Percentiles rank a stretch among this genome's conserved stretches.
These are phyloP conservation scores for Podabrus alpinus DNA, from an alignment of 2,888 invertebrate species.

Conservation along the genomic window DNA sequence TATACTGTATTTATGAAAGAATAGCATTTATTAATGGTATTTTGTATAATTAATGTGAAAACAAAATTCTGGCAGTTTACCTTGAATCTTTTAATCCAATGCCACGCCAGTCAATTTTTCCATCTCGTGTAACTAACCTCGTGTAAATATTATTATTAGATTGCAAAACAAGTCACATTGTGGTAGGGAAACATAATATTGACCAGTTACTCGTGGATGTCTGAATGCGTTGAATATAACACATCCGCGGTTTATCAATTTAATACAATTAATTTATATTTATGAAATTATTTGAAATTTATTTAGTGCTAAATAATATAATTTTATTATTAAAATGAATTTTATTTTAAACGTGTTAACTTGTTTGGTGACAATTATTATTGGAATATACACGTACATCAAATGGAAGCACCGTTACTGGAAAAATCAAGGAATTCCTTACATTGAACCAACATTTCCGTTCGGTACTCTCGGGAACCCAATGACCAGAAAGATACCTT, in stretches of 20 bases:
- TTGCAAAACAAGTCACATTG: background rate
- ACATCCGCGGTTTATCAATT: background rate
- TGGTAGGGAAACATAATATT: background rate
- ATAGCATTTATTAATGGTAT: no score
- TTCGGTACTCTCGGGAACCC: background rate
- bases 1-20: no score
- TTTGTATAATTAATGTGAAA: no score
- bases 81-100: no score
- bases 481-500: background rate
- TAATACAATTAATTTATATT: no score
- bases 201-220: background rate
- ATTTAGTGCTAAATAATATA: background rate
- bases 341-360: background rate
- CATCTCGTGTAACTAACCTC: no score
- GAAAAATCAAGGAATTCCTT: background rate
- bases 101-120: no score
- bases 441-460: background rate
- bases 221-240: background rate
- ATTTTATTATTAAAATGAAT: background rate
- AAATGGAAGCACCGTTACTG: background rate
- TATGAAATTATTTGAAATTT: no score
- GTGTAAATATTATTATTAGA: background rate
- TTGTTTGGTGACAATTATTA: background rate
- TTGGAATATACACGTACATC: background rate
- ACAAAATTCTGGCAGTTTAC: no score